Conservation (phyloP, 2,888 invertebrate species). For the Rhingia rostrata region DNA sequence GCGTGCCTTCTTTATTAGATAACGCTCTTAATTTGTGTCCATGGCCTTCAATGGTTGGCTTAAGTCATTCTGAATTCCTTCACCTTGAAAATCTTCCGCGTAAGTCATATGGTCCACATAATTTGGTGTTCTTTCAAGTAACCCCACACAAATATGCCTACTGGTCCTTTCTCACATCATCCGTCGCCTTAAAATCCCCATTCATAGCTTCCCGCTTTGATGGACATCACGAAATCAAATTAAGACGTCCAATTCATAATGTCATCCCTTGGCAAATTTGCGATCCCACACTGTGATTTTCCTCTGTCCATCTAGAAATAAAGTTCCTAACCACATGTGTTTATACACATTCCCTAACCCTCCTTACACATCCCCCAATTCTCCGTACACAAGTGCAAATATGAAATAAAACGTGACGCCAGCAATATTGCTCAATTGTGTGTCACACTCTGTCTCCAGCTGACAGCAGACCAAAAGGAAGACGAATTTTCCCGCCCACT, state of each 20-base stretch:
- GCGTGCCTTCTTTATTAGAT: no score
- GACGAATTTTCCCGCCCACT: constrained; percentile 60
- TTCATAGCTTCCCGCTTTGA: constrained; percentile 1
- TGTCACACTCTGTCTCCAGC: constrained; percentile 69
- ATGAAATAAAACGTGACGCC: constrained; percentile 73
- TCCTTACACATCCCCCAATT: no score
- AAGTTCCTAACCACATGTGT: constrained; percentile 4
- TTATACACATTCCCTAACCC: constrained; percentile 14
- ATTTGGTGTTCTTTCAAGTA: no score
- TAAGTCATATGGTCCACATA: no score
- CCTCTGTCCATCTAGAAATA: constrained; percentile 30
- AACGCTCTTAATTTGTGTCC: no score
- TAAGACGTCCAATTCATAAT: constrained; percentile 32
- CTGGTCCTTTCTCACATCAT: not conserved
- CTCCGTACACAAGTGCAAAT: constrained; percentile 59
- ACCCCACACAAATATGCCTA: no score
- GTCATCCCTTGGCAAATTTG: constrained; percentile 1
- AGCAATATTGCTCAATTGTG: constrained; percentile 74
- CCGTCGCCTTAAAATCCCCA: not conserved
- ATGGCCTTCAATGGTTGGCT: no score
- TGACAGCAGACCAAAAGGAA: constrained; percentile 69
- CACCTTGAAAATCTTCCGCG: no score
- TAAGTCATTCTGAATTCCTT: no score
- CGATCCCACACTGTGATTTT: not conserved
- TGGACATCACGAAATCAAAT: constrained; percentile 39